Base-by-base conservation (phyloP, 2,797 vertebrate genomes). In the Onychomys arenicola region DNA sequence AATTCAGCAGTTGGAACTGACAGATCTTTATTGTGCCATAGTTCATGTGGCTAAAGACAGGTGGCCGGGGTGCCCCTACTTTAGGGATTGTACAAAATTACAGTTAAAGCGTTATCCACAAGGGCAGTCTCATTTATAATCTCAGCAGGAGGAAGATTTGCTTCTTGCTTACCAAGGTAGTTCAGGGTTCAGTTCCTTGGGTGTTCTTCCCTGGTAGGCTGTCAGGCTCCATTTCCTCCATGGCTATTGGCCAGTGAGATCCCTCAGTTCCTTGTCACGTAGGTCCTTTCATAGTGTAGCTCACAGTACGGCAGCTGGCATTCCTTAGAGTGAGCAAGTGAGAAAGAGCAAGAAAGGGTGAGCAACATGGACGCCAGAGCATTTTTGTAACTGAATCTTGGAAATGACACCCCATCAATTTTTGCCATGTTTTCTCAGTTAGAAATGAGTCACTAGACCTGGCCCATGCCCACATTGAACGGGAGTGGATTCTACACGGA, bases 1-100 rank as follows among this genome's bases (percentile, higher is more conserved):
- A 96, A 93, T 8, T 34, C 76, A 73, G n/a, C n/a, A 87, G 27
- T 78, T 94, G 92, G 59, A 90, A 83, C 90, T 46, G 73, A 89
- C 40, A 85, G 80, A 81, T 8, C 55, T 73, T 82, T 90, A 77
- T 89, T 89, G 73, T 67, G 12, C 93, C 29, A n/a, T 2, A 88
- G n/a, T 77, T 96, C 89, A 57, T 83, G 11, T 90, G 75, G 23
- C 32, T 92, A 34, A 34, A 46, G 73, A 94, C 67, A 37, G 71
- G 65, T 71, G 76, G 25, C 19, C 46, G 82, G n/a, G 46, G 5
- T 77, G 32, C 32, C 37, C 69, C 52, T 94, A 6, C 34, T 6
- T 87, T 8, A 89, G 55, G 57, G 83, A n/a, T 90, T 23, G 94
- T 32, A 55, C 34, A 61, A 71, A 89, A 5, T 37, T 61, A n/a